Base-by-base conservation (phyloP, 2,888 invertebrate species). In the Unio pictorum region DNA sequence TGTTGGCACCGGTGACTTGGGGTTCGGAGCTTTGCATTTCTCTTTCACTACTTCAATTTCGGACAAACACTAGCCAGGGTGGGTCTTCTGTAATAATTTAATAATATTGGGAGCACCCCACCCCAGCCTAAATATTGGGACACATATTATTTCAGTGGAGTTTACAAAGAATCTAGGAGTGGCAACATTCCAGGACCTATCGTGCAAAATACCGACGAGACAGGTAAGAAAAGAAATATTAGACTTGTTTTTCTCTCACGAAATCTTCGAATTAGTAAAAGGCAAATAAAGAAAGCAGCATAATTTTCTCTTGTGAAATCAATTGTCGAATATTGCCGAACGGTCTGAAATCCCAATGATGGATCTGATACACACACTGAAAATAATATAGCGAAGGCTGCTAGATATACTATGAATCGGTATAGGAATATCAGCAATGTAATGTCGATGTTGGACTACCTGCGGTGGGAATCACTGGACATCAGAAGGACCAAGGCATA, bases 381-480 rank as follows among this genome's bases (percentile, higher is more conserved):
- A 65, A 11, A 65, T 65, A 58, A 6, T 65, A 18, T 58, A 65
- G 28, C 8, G 65, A 8, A 55, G 65, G 65, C 65, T 23, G 65
- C 65, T 28, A 26, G 65, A 28, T 65, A 65, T 30, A 55, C 45
- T 5, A 65, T 57, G 8, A 65, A 56, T 23, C 34, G 60, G 20
- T 59, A 59, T 23, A 18, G n/a, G 15, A 66, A 66, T 54, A 66
- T 26, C 34, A 66, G 66, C 56, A 66, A 45, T 26, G 66, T 66
- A 7, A 59, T 60, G n/a, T 15, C 59, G n/a, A 60, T 60, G 60
- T 54, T 66, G 20, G 59, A 66, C 11, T 54, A 59, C 23, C 60
- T 60, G 15, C 45, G 17, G 20, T 66, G 66, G 60, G 66, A 60
- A n/a, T 59, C 66, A 20, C 60, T 66, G 45, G 66, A 66, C 45